These are phyloP conservation scores for Danio kyathit DNA, from an alignment of 2,797 vertebrate species.

Conservation along the genomic window DNA sequence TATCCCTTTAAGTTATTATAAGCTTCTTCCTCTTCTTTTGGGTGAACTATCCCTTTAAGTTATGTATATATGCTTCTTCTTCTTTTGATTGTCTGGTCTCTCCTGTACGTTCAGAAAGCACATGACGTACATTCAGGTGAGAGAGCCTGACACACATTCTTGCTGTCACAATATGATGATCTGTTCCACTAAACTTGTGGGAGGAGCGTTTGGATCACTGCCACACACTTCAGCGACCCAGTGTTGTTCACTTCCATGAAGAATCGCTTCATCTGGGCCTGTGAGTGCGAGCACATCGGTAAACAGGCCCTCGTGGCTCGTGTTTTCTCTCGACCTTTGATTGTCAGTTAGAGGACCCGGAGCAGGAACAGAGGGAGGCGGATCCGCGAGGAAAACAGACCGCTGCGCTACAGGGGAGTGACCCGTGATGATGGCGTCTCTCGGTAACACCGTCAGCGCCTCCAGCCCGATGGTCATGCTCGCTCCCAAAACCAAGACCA, in stretches of 20 bases:
- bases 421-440: conserved; percentile 74
- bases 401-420: conserved; percentile 37
- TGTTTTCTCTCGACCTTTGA: conserved; percentile 7
- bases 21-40: no score
- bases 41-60: no score
- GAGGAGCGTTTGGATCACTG: conserved; percentile 8
- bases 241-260: conserved; percentile 6
- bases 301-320: background rate
- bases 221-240: conserved; percentile 24
- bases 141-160: conserved; percentile 15
- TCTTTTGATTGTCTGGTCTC: background rate
- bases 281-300: background rate
- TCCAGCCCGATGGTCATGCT: conserved; percentile 81
- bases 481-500: conserved; percentile 89
- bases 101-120: conserved; percentile 35
- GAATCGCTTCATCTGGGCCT: background rate
- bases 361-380: conserved; percentile 33
- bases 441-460: conserved; percentile 76
- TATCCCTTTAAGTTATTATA: no score
- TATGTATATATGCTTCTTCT: no score
- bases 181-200: conserved; percentile 26
- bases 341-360: conserved; percentile 25
- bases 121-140: conserved; percentile 49
- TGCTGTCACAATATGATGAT: conserved; percentile 30
- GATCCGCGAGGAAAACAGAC: conserved; percentile 30